Evolutionary conservation across 2,113 vertebrate species (phyloP).

Genomic region (Arizona elegans): DNA sequence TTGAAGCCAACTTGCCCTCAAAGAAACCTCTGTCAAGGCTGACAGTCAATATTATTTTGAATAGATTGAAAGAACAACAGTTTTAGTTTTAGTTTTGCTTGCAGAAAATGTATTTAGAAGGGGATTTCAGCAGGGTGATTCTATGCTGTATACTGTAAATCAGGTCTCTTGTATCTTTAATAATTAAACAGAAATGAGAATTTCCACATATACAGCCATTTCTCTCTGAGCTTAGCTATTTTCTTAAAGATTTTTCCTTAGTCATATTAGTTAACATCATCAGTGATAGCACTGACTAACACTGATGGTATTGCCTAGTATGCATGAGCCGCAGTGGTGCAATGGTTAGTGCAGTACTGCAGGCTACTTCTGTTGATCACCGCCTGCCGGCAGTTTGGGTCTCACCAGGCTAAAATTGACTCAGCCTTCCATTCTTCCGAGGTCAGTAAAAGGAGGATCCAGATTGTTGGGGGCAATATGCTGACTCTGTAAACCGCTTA

Average conservation of each 20-base stretch:
- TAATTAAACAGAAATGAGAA: neutral
- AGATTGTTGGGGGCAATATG: no score
- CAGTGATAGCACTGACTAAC: neutral
- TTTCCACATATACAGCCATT: neutral
- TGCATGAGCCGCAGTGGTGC: no score
- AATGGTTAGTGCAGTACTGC: no score
- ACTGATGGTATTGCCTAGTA: neutral
- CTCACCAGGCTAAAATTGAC: no score
- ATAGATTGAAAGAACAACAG: neutral
- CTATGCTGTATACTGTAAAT: neutral
- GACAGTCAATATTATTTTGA: slow-evolving; percentile 3
- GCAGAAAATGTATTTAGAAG: neutral
- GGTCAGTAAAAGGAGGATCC: no score
- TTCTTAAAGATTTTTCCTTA: neutral
- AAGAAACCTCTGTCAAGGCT: slow-evolving; percentile 9
- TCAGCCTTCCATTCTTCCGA: no score
- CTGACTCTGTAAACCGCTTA: no score
- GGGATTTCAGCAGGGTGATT: neutral
- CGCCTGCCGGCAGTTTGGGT: no score
- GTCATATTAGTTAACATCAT: neutral
- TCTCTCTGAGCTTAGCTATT: neutral
- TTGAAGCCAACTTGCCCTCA: neutral
- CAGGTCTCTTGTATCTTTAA: neutral
- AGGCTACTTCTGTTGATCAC: no score
- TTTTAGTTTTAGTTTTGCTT: neutral